phyloP scores from a whole-genome alignment of 2,888 invertebrate species.

The Chirona hameri region DNA sequence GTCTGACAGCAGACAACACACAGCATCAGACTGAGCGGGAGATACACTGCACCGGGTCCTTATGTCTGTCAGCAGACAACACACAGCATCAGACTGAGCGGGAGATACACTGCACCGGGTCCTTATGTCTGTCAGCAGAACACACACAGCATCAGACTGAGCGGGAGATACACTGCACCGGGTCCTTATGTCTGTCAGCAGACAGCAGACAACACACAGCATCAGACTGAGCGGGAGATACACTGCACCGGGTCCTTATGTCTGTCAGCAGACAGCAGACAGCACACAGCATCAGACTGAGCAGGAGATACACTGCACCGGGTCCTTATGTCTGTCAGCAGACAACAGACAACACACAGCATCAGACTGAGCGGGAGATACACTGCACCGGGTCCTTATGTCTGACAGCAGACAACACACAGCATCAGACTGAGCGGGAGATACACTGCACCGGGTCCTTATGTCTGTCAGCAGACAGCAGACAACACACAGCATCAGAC shows the following conservation, averaged over 20 bases:
- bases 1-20: conserved; percentile 56
- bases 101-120: conserved; percentile 92
- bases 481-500: conserved; percentile 90
- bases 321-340: conserved; percentile 82
- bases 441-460: too few relatives aligned
- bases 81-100: conserved; percentile 74
- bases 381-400: conserved; percentile 95
- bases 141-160: too few relatives aligned
- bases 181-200: conserved; percentile 46
- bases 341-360: conserved; percentile 48
- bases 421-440: too few relatives aligned
- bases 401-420: conserved; percentile 51
- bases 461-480: conserved; percentile 59
- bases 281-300: conserved; percentile 75
- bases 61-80: conserved; percentile 65
- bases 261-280: conserved; percentile 53
- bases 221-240: conserved; percentile 81
- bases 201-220: conserved; percentile 87
- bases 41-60: conserved; percentile 91
- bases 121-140: conserved; percentile 69
- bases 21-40: conserved; percentile 84
- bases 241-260: conserved; percentile 95
- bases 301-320: conserved; percentile 91
- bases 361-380: conserved; percentile 84
- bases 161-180: too few relatives aligned